phyloP scores from a whole-genome alignment of 1,140 invertebrate species.

The Hetaerina americana region DNA sequence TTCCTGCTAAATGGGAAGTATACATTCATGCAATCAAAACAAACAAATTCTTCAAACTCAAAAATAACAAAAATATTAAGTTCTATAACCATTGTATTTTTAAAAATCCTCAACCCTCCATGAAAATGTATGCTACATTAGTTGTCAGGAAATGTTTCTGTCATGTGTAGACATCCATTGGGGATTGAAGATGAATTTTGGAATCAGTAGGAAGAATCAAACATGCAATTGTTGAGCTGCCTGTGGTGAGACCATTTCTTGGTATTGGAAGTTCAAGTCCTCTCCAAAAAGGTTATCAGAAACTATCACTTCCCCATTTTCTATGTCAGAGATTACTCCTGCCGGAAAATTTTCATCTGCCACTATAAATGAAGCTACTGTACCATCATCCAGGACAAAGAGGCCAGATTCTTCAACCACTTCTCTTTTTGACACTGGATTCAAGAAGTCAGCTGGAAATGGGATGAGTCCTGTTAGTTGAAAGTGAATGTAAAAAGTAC shows the following conservation, averaged over 20 bases:
- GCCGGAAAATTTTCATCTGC: slow-evolving; percentile 38
- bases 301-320: slow-evolving; percentile 33
- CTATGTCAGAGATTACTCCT: slow-evolving; percentile 35
- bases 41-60: not conserved
- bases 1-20: not conserved
- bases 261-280: slow-evolving; percentile 40
- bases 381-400: slow-evolving; percentile 27
- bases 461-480: not conserved
- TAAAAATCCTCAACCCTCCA: too few relatives aligned
- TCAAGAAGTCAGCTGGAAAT: slow-evolving; percentile 33
- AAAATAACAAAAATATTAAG: too few relatives aligned
- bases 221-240: not conserved
- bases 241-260: slow-evolving; percentile 11
- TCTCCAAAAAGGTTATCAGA: slow-evolving; percentile 37
- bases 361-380: slow-evolving; percentile 29
- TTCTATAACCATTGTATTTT: too few relatives aligned
- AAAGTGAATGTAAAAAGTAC: too few relatives aligned
- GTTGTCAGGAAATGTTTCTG: too few relatives aligned
- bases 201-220: too few relatives aligned
- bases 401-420: slow-evolving; percentile 42
- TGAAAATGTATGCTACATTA: too few relatives aligned
- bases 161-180: too few relatives aligned
- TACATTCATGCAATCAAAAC: not conserved
- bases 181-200: too few relatives aligned
- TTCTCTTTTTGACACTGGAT: slow-evolving; percentile 40